Base-by-base conservation (phyloP, 1,140 invertebrate species). In the Drosophila parvula region DNA sequence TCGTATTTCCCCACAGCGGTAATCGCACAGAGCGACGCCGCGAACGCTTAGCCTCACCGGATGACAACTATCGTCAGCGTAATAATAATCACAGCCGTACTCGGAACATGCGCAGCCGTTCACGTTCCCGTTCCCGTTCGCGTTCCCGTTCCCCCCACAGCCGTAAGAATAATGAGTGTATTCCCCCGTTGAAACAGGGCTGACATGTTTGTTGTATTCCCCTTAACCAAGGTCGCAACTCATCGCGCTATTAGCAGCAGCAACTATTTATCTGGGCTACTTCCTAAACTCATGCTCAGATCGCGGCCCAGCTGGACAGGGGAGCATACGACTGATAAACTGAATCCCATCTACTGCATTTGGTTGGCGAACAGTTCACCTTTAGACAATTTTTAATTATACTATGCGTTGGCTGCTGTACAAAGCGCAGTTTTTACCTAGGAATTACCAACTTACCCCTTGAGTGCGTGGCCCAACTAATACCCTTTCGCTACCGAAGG, bases 221-320 rank as follows among this genome's bases (percentile, higher is more conserved):
- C 14, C 7, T 22, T n/a, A 32, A 12, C 2, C n/a, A 47, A 74
- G 62, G 44, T 5, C 82, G 75, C 38, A 9, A 16, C 8, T n/a
- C 43, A 28, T 67, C 75, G n/a, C 83, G 79, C 32, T 76, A 88
- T 60, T 88, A 85, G 18, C 18, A 22, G 8, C 5, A 18, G n/a
- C 11, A 27, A 12, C 22, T 22, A 40, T n/a, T 14, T n/a, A 5
- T 7, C 38, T 45, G 30, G 38, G 57, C 38, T 18, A 41, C 30
- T 48, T 27, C 47, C 38, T 28, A 59, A 58, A 22, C 50, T 50
- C 44, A 41, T 62, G 74, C 56, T 77, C 50, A 36, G 45, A 48
- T 34, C 12, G 22, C 14, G 53, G 40, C 70, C 45, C 40, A 43
- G 22, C 41, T 48, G 41, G 62, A 68, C 34, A 30, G 11, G 67